Percentiles rank a stretch among this genome's conserved stretches.
Conservation (phyloP, 2,113 vertebrate species). For the Turnix velox region DNA sequence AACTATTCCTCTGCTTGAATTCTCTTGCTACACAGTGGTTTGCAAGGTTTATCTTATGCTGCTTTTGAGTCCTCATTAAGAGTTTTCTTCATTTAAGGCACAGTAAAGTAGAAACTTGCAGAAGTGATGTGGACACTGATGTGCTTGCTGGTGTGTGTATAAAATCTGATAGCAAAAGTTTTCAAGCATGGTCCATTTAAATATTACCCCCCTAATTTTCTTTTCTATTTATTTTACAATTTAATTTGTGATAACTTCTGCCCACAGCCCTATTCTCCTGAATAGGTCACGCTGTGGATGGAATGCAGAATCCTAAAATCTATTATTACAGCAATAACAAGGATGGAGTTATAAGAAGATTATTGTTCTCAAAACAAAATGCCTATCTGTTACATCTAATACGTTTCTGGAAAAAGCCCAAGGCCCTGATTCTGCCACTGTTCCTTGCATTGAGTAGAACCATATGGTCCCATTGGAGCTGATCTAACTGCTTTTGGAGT, state of each 20-base stretch:
- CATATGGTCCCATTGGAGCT: constrained; percentile 49
- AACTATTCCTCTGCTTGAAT: constrained; percentile 77
- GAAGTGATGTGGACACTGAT: not conserved
- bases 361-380: constrained; percentile 49
- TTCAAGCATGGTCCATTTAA: not conserved
- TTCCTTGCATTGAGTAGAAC: constrained; percentile 32
- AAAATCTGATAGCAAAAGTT: not conserved
- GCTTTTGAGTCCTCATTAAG: not conserved
- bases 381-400: constrained; percentile 33
- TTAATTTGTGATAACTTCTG: not conserved
- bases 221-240: not conserved
- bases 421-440: constrained; percentile 34
- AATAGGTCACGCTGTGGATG: not conserved
- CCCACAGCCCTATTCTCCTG: not conserved
- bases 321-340: not conserved
- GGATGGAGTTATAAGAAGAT: constrained; percentile 3
- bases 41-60: not conserved
- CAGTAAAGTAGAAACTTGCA: not conserved
- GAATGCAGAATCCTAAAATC: constrained; percentile 5
- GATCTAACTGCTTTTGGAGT: constrained; percentile 43
- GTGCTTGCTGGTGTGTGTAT: not conserved
- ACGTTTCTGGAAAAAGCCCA: constrained; percentile 43
- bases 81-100: not conserved
- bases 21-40: constrained; percentile 46
- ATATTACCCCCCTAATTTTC: no score